Percentiles rank a stretch among this genome's conserved stretches.
These are phyloP conservation scores for Macquaria ambigua DNA, from an alignment of 2,113 vertebrate genomes.

Conservation along the genomic window DNA sequence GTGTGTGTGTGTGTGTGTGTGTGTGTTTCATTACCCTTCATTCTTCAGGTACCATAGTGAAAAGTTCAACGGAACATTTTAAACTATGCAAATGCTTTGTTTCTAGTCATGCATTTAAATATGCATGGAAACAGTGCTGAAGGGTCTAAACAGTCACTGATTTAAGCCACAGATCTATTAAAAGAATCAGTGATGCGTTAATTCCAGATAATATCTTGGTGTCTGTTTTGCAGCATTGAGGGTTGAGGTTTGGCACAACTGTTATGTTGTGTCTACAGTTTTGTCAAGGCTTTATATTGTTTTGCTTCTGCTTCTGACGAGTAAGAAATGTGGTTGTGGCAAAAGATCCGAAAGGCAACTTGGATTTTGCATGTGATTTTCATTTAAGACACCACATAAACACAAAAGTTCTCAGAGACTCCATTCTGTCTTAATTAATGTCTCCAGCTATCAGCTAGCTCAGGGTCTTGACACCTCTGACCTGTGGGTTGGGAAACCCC, in stretches of 20 bases:
- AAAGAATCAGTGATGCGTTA: background rate
- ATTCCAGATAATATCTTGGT: background rate
- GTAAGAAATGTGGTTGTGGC: constrained; percentile 7
- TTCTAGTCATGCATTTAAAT: constrained; percentile 17
- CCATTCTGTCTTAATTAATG: constrained; percentile 33
- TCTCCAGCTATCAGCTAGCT: constrained; percentile 35
- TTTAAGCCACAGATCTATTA: constrained; percentile 3
- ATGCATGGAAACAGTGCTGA: constrained; percentile 14
- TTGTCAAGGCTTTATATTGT: constrained; percentile 10
- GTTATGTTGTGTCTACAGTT: constrained; percentile 7
- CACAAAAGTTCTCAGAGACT: background rate
- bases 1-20: background rate
- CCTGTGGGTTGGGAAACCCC: constrained; percentile 50
- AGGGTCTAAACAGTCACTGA: constrained; percentile 1
- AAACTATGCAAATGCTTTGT: constrained; percentile 4
- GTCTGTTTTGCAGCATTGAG: background rate
- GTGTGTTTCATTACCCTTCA: constrained; percentile 13
- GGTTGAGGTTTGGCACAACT: background rate
- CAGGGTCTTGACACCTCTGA: constrained; percentile 58
- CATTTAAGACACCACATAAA: background rate
- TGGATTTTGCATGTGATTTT: constrained; percentile 11
- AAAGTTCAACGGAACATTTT: constrained; percentile 33
- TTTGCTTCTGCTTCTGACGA: constrained; percentile 33
- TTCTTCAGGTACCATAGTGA: background rate
- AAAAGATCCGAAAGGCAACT: background rate